Conservation (phyloP, 2,888 invertebrate genomes). For the Anthrax anthrax region DNA sequence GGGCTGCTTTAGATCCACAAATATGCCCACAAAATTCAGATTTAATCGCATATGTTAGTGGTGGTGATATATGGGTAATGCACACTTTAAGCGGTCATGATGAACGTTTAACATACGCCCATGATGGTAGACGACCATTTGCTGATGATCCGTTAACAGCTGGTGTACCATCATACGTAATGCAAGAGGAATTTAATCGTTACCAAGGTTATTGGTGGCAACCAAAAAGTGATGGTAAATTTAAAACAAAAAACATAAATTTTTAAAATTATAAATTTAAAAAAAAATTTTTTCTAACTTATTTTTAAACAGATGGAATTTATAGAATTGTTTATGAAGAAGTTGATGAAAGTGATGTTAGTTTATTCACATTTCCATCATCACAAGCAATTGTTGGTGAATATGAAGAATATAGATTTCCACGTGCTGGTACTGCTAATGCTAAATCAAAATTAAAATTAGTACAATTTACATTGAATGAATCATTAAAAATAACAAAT, state of each 20-base stretch:
- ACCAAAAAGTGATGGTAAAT: conserved; percentile 49
- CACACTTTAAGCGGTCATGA: conserved; percentile 45
- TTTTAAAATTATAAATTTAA: neutral
- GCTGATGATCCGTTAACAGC: conserved; percentile 77
- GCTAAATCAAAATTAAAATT: conserved; percentile 80
- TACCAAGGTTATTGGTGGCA: conserved; percentile 99
- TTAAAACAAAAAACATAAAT: neutral
- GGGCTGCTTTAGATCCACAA: conserved; percentile 64
- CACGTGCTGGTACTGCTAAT: conserved; percentile 77
- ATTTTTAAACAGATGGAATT: conserved; percentile 42
- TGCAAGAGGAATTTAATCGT: conserved; percentile 94
- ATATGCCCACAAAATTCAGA: conserved; percentile 44
- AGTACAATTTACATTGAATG: conserved; percentile 56
- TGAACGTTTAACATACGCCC: conserved; percentile 54
- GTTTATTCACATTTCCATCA: conserved; percentile 77
- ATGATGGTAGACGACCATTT: conserved; percentile 50
- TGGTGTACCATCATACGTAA: conserved; percentile 95
- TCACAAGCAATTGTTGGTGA: conserved; percentile 66
- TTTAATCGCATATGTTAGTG: conserved; percentile 78
- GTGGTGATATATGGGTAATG: conserved; percentile 84
- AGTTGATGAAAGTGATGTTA: conserved; percentile 80
- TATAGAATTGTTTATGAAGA: conserved; percentile 77
- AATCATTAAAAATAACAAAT: conserved; percentile 52
- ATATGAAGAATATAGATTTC: conserved; percentile 73
- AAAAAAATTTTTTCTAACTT: neutral